Base-by-base conservation (phyloP, 1,140 invertebrate species). In the Pseudomyrmex gracilis region DNA sequence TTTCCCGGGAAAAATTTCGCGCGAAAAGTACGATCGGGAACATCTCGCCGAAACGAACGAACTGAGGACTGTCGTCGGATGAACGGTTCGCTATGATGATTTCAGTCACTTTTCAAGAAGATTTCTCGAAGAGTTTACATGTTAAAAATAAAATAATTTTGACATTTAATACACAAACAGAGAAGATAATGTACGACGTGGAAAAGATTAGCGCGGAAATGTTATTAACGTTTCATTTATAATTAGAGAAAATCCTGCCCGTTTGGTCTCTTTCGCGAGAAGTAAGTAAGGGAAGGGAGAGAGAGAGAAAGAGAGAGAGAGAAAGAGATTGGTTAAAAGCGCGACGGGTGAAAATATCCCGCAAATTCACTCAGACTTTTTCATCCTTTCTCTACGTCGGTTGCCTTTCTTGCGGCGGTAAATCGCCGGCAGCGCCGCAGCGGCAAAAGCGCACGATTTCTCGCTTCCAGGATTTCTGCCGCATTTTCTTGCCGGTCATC, bases 1-100 rank as follows among this genome's bases (percentile, higher is more conserved):
- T 86, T 86, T 70, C 85, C 58, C 66, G 47, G 77, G 58, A 60
- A 87, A 87, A 87, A 87, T 73, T 83, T 53, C 80, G 17, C 24
- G 20, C 43, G 76, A 70, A 43, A 24, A 70, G 17, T n/a, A 47
- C 55, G 43, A 70, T 68, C 63, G 64, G 34, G 34, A 78, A 13
- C 53, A 17, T n/a, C 34, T n/a, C 51, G 60, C 47, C 45, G 45
- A 17, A n/a, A 71, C 20, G 49, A 55, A 77, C 55, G n/a, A 68
- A 73, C 51, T n/a, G n/a, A 63, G 24, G n/a, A 45, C 13, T 9
- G 51, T 24, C 53, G 43, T 47, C n/a, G 24, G 13, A 22, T 67
- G 47, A n/a, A 9, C 45, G 13, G 24, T 9, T 15, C n/a, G 7
- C 24, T n/a, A 64, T 70, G 57, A 82, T 63, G 47, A 51, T 63